A percentile compares a stretch with the other conserved stretches of the same genome.
Evolutionary conservation across 2,113 vertebrate species (phyloP).

Genomic region (Morphnarchus princeps): DNA sequence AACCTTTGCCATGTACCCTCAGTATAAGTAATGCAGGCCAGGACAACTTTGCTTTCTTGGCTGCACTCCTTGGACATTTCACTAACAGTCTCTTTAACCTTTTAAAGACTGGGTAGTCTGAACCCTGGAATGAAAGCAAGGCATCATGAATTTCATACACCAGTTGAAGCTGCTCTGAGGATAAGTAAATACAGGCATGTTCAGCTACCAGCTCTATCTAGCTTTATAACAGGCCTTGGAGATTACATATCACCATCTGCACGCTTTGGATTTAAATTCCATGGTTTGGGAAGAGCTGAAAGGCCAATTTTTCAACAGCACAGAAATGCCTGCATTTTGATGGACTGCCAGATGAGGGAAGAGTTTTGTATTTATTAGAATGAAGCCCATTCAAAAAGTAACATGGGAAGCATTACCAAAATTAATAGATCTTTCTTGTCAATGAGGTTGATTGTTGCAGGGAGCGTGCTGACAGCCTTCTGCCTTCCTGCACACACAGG

Average conservation of each 20-base stretch:
- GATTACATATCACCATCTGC: not conserved
- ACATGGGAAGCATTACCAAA: not conserved
- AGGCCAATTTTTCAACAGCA: not conserved
- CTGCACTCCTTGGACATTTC: not conserved
- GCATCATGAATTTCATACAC: not conserved
- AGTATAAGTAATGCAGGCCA: not conserved
- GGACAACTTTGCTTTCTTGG: not conserved
- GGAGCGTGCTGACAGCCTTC: not conserved
- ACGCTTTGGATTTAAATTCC: not conserved
- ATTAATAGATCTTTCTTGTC: not conserved
- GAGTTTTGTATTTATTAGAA: not conserved
- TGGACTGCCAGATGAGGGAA: not conserved
- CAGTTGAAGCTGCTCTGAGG: not conserved
- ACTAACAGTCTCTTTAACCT: not conserved
- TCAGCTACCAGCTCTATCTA: not conserved
- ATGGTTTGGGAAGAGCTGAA: not conserved
- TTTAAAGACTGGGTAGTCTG: not conserved
- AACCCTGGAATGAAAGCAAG: not conserved
- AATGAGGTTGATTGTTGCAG: not conserved
- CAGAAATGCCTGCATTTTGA: not conserved
- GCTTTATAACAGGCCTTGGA: not conserved
- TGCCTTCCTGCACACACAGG: not conserved
- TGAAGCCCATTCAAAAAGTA: not conserved
- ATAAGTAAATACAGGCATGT: not conserved
- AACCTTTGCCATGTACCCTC: not conserved